phyloP scores from a whole-genome alignment of 2,797 vertebrate genomes.

The Cichlasoma orientale region DNA sequence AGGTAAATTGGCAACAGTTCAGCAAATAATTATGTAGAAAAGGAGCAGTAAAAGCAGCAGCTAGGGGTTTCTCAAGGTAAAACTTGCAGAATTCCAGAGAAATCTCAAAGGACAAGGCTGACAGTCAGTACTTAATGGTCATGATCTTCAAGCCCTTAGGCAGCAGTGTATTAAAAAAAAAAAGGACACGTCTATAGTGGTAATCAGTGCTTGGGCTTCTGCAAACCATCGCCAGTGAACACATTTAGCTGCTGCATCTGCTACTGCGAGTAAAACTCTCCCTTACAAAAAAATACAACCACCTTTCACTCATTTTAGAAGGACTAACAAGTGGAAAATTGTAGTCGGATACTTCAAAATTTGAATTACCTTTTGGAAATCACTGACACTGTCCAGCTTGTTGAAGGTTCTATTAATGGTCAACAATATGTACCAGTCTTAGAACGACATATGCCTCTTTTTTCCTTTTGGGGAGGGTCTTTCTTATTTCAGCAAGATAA shows the following conservation, averaged over 20 bases:
- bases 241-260: accelerated
- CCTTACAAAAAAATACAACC: neutral
- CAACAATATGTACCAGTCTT: neutral
- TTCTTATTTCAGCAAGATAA: neutral
- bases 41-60: neutral
- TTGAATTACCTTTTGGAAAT: accelerated
- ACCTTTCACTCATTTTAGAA: accelerated
- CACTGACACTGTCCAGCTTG: neutral
- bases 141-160: neutral
- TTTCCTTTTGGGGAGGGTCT: neutral
- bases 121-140: accelerated
- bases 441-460: neutral
- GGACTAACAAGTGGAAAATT: too few relatives aligned
- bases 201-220: neutral
- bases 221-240: neutral
- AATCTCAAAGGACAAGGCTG: neutral
- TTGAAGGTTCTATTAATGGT: neutral
- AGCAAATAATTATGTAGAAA: neutral
- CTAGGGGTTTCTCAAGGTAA: neutral
- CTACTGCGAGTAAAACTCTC: neutral
- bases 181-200: neutral
- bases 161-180: neutral
- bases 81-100: neutral
- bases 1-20: neutral
- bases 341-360: neutral